These are phyloP conservation scores for Sussaba pulchella DNA, from an alignment of 2,888 invertebrate species.

Conservation along the genomic window DNA sequence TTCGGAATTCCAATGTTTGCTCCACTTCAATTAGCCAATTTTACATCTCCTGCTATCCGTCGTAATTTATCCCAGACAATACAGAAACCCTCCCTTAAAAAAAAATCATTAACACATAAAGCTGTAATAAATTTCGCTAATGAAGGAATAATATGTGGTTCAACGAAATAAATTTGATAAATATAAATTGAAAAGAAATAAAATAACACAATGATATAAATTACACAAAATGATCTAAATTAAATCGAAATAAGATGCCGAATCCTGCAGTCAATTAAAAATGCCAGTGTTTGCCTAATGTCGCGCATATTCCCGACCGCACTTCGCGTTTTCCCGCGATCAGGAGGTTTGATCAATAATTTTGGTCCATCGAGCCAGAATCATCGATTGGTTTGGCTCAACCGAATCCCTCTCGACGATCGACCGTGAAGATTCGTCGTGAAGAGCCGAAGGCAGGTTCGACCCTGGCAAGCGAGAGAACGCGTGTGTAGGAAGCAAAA, in stretches of 20 bases:
- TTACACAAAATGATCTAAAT: too few species aligned
- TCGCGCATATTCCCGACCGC: not conserved
- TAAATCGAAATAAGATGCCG: too few species aligned
- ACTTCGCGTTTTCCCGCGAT: not conserved
- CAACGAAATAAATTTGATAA: too few species aligned
- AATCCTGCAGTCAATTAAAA: not conserved
- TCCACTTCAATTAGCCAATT: too few species aligned
- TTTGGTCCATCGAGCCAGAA: conserved; percentile 18
- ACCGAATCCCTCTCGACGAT: conserved; percentile 45
- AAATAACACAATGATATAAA: too few species aligned
- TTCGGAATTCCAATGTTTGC: not conserved
- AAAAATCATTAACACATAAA: too few species aligned
- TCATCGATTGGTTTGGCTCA: conserved; percentile 50
- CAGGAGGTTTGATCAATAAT: conserved; percentile 27
- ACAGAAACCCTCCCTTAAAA: too few species aligned
- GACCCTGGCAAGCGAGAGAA: conserved; percentile 20
- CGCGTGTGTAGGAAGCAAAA: conserved; percentile 23
- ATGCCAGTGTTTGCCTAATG: not conserved
- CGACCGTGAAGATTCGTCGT: conserved; percentile 33
- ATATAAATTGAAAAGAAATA: too few species aligned
- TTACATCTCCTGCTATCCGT: too few species aligned
- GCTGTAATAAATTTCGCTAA: too few species aligned
- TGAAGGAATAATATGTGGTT: too few species aligned
- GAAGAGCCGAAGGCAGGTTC: conserved; percentile 21
- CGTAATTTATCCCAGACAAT: too few species aligned